phyloP scores from a whole-genome alignment of 2,888 invertebrate genomes.

The Monochamus alternatus region DNA sequence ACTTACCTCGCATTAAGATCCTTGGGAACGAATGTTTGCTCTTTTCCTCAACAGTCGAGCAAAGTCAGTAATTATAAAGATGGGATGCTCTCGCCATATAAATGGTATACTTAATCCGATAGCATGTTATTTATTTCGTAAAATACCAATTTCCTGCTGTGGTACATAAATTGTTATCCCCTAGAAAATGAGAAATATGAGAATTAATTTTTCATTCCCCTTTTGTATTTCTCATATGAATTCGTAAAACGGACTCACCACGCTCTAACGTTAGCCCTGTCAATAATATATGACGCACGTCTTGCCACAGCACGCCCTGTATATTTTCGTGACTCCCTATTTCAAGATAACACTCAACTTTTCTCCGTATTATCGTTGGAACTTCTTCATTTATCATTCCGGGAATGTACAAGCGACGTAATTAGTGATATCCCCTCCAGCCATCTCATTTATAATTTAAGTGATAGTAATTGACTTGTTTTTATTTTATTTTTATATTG shows the following conservation, averaged over 20 bases:
- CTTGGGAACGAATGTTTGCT: neutral
- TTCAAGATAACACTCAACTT: slow-evolving; percentile 45
- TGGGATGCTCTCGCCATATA: slow-evolving; percentile 20
- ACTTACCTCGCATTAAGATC: neutral
- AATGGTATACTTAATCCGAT: slow-evolving; percentile 37
- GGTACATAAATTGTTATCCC: slow-evolving; percentile 54
- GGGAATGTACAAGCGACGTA: slow-evolving; percentile 42
- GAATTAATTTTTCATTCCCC: slow-evolving; percentile 72
- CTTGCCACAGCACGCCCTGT: slow-evolving; percentile 58
- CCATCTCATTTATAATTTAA: slow-evolving; percentile 45
- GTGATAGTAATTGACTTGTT: slow-evolving; percentile 43
- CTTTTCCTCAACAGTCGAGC: neutral
- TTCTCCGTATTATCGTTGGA: slow-evolving; percentile 44
- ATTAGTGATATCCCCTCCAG: slow-evolving; percentile 47
- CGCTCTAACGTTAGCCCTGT: slow-evolving; percentile 69
- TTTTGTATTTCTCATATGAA: slow-evolving; percentile 71
- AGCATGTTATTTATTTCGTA: slow-evolving; percentile 53
- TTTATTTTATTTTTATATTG: slow-evolving; percentile 36
- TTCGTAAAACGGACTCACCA: slow-evolving; percentile 64
- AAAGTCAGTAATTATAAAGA: slow-evolving; percentile 27
- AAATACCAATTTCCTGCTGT: slow-evolving; percentile 55
- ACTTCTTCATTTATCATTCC: slow-evolving; percentile 51
- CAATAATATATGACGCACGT: slow-evolving; percentile 69
- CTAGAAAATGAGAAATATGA: slow-evolving; percentile 69
- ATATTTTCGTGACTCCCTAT: slow-evolving; percentile 54